phyloP scores from a whole-genome alignment of 1,140 invertebrate genomes.

The Drosophila pectinifera region DNA sequence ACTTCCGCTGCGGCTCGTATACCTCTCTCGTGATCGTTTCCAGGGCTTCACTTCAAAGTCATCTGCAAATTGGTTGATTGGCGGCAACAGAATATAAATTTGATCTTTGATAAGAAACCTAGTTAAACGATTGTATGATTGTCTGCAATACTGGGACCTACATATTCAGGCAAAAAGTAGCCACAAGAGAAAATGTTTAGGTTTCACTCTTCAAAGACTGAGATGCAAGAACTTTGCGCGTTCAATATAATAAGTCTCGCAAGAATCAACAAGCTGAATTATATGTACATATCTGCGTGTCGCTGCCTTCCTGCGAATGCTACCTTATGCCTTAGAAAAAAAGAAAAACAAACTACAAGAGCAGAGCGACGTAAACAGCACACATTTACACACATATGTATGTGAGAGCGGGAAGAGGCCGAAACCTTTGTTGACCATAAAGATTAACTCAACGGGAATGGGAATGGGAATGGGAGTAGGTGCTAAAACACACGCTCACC shows the following conservation, averaged over 20 bases:
- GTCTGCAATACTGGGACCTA: not conserved
- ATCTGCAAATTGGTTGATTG: not conserved
- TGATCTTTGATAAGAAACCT: not conserved
- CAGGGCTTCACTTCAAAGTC: not conserved
- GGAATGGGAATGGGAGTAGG: slow-evolving; percentile 61
- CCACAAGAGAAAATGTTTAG: too few relatives aligned
- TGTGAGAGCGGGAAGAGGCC: slow-evolving; percentile 1
- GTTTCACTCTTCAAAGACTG: too few relatives aligned
- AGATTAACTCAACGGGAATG: slow-evolving; percentile 58
- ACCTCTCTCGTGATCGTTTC: slow-evolving; percentile 1
- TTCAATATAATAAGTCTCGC: not conserved
- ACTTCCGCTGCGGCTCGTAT: slow-evolving; percentile 19
- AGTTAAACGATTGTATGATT: not conserved
- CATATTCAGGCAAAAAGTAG: not conserved
- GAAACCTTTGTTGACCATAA: slow-evolving; percentile 74
- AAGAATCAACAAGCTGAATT: slow-evolving; percentile 7
- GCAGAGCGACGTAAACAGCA: slow-evolving; percentile 8
- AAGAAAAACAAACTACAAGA: slow-evolving; percentile 1
- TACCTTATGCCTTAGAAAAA: slow-evolving; percentile 4
- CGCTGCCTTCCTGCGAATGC: not conserved
- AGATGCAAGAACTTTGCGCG: not conserved
- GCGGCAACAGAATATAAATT: not conserved
- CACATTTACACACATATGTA: slow-evolving; percentile 1
- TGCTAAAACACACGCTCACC: slow-evolving; percentile 60
- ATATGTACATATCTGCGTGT: not conserved